These are phyloP conservation scores for Oophaga pumilio DNA, from an alignment of 2,113 vertebrate species.

Conservation along the genomic window DNA sequence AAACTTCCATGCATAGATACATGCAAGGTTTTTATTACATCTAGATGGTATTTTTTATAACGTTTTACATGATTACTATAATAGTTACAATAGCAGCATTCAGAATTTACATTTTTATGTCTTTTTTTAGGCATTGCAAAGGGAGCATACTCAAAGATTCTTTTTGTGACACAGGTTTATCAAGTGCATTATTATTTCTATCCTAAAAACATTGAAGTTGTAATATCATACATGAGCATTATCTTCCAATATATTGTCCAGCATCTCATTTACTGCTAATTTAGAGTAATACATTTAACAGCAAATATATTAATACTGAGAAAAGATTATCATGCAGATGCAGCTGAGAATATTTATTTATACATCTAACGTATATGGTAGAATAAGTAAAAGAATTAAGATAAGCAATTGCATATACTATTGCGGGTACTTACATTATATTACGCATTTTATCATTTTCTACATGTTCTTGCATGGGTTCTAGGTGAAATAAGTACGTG, in stretches of 20 bases:
- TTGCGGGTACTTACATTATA: neutral
- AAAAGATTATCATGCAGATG: neutral
- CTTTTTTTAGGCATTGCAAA: neutral
- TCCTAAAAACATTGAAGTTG: neutral
- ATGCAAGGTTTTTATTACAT: neutral
- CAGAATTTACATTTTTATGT: neutral
- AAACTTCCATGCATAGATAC: neutral
- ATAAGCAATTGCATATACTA: neutral
- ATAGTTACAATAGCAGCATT: neutral
- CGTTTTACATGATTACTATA: neutral
- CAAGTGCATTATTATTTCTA: neutral
- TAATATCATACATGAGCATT: neutral
- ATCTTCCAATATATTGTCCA: neutral
- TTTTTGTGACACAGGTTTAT: neutral
- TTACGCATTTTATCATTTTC: neutral
- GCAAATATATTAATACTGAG: neutral
- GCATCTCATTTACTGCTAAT: neutral
- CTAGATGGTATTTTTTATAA: neutral
- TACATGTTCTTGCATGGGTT: neutral
- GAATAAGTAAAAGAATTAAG: neutral
- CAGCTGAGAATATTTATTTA: neutral
- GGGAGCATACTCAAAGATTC: neutral
- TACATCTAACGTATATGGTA: neutral
- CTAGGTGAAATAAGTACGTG: neutral
- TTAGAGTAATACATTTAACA: neutral